Evolutionary conservation across 2,888 invertebrate genomes (phyloP), one percentile per base, ranked within the genome.

Genomic region (Mellilla xanthometata): DNA sequence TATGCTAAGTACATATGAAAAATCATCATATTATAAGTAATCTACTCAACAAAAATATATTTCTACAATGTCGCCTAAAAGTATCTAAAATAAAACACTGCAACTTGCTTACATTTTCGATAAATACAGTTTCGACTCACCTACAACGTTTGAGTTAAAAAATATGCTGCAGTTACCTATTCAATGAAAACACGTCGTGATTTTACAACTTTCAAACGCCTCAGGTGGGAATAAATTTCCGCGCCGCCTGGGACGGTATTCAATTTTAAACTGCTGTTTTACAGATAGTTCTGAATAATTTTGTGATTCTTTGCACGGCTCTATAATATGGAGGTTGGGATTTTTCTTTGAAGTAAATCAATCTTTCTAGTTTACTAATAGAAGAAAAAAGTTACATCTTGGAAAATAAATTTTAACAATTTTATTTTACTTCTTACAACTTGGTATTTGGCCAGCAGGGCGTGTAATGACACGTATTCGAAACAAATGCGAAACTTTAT

Each of bases 71-170:
- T 8, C 22, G 10, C 35, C 45, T 38, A 40, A 41, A 45, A 54
- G 49, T 45, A 44, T 39, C 39, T 46, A 36, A 54, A 59, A 63
- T 53, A 55, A 65, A 58, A 50, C 63, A 68, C 60, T 55, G 58
- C 54, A 42, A 67, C 68, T 68, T 65, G 69, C 48, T 51, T 33
- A 40, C 67, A 69, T 66, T 71, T 67, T 46, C 55, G 63, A 68
- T 65, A 65, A 58, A 54, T 59, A 59, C 59, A 52, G 7, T 56
- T 53, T 52, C 32, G 44, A 19, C 15, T 5, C 48, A 52, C 49
- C 44, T 57, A 58, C 59, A 48, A 58, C 56, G 39, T 48, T 26
- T 19, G 54, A 52, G 49, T 56, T 58, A 60, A 68, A 67, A 54
- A 57, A 57, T 58, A 53, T 63, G 38, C 54, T 57, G n/a, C 50